Percentiles rank a stretch among this genome's conserved stretches.
Evolutionary conservation across 2,113 vertebrate genomes (phyloP).

Genomic region (Bubo blakistoni): DNA sequence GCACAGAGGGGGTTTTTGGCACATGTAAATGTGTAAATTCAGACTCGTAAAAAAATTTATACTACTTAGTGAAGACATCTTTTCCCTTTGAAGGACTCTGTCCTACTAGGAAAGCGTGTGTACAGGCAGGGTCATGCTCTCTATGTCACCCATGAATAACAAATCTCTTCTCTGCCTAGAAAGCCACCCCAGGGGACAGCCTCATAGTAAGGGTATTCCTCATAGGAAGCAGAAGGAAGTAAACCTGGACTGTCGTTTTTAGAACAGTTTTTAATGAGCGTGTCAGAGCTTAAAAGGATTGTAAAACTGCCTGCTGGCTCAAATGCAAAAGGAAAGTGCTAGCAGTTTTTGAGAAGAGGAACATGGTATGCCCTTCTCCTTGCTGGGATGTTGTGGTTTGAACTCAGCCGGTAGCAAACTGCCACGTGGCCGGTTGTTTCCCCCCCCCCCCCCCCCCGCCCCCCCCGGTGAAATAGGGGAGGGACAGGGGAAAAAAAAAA

Average conservation of each 20-base stretch:
- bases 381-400: neutral
- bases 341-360: neutral
- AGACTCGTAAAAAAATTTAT: neutral
- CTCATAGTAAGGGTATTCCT: neutral
- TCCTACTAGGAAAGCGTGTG: neutral
- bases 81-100: neutral
- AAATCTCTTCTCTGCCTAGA: neutral
- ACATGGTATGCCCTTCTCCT: neutral
- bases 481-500: no score
- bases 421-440: no score
- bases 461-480: no score
- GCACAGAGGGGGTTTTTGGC: neutral
- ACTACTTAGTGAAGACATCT: neutral
- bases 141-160: neutral
- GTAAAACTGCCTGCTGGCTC: neutral
- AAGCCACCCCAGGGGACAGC: neutral
- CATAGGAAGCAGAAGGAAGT: neutral
- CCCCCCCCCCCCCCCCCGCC: no score
- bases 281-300: neutral
- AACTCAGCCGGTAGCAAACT: no score
- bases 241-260: neutral
- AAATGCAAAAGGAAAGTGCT: neutral
- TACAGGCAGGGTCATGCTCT: neutral
- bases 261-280: neutral
- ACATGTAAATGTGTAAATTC: neutral